Conservation (phyloP, 2,888 invertebrate species). For the Drosophila atroscutellata region DNA sequence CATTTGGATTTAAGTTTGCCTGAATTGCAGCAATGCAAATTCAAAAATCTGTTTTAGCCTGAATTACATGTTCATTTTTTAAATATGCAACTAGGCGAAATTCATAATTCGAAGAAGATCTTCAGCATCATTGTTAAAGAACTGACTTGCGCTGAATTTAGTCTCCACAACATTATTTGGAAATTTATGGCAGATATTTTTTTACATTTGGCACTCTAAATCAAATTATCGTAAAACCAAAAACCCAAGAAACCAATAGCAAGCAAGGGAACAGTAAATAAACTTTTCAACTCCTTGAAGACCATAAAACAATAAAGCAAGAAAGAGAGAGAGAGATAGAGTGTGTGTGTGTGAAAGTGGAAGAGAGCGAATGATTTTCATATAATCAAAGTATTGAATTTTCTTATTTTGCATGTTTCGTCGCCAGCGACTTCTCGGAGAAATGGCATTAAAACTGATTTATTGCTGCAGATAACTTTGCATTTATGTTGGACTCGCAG, state of each 20-base stretch:
- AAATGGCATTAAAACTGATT: constrained; percentile 75
- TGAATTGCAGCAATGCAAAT: background rate
- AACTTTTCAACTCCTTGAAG: constrained; percentile 34
- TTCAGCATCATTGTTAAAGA: background rate
- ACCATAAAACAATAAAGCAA: constrained; percentile 32
- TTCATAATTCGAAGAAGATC: background rate
- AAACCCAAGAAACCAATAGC: background rate
- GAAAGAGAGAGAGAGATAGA: background rate
- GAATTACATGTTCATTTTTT: too few relatives aligned
- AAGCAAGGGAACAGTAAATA: constrained; percentile 16
- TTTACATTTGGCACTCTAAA: constrained; percentile 25
- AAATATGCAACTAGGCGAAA: background rate
- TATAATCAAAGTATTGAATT: constrained; percentile 47
- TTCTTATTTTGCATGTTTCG: constrained; percentile 11
- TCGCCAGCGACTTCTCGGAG: constrained; percentile 37
- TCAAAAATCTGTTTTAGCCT: background rate
- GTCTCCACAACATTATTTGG: background rate
- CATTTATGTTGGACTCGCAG: constrained; percentile 64
- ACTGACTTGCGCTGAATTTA: background rate
- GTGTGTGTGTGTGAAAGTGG: background rate
- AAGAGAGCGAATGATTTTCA: constrained; percentile 11
- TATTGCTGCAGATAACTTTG: constrained; percentile 74
- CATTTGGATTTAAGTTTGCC: background rate
- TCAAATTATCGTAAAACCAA: constrained; percentile 22
- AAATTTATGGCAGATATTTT: constrained; percentile 17